Conservation (phyloP, 2,888 invertebrate species). For the Drosophila aldrichi region DNA sequence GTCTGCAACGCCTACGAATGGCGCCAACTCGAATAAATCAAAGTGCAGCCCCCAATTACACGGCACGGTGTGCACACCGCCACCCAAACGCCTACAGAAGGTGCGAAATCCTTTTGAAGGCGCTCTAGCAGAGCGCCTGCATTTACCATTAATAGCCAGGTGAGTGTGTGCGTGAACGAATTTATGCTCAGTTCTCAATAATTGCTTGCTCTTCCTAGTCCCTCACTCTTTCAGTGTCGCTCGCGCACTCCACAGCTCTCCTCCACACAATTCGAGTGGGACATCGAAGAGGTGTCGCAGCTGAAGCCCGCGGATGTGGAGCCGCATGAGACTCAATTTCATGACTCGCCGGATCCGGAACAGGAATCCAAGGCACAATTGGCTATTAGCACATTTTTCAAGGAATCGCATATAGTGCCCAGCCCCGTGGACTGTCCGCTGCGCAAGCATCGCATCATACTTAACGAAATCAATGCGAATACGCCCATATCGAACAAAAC, state of each 20-base stretch:
- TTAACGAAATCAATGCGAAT: constrained; percentile 72
- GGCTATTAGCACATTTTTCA: constrained; percentile 86
- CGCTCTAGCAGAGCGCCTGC: constrained; percentile 87
- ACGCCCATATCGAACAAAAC: constrained; percentile 79
- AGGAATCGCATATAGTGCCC: constrained; percentile 84
- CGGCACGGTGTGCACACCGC: constrained; percentile 85
- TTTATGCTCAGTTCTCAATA: background rate
- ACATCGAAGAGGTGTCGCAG: constrained; percentile 89
- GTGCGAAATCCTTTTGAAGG: constrained; percentile 89
- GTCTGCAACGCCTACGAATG: constrained; percentile 56
- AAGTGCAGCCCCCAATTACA: constrained; percentile 63
- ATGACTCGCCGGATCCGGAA: constrained; percentile 86
- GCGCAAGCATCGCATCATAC: constrained; percentile 82
- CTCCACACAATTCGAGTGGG: constrained; percentile 88
- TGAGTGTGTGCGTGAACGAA: constrained; percentile 30
- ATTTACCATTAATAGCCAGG: constrained; percentile 87
- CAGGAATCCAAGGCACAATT: constrained; percentile 88
- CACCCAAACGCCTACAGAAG: constrained; percentile 86
- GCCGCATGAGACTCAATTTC: constrained; percentile 86
- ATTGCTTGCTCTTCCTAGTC: constrained; percentile 61
- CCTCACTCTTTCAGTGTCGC: constrained; percentile 83
- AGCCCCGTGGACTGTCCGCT: constrained; percentile 84
- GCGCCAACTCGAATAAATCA: constrained; percentile 59
- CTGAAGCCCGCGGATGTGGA: constrained; percentile 88
- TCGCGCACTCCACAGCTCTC: constrained; percentile 82